These are phyloP conservation scores for Nasalis larvatus DNA, from an alignment of 2,113 vertebrate species.

Conservation along the genomic window DNA sequence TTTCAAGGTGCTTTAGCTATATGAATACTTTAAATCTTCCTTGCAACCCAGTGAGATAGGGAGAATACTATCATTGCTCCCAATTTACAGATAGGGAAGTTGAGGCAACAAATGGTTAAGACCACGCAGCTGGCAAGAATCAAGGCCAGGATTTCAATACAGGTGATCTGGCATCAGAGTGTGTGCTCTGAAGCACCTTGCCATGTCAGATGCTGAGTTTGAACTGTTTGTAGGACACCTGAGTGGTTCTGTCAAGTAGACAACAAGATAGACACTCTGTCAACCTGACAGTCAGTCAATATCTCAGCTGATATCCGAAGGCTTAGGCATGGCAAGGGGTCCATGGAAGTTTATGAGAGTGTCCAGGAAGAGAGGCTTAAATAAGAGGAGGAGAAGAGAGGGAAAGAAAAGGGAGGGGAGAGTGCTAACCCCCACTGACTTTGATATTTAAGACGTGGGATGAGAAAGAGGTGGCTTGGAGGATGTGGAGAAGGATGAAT, in stretches of 20 bases:
- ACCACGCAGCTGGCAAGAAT: neutral
- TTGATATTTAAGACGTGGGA: accelerated
- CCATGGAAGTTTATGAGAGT: accelerated
- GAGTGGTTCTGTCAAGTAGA: accelerated
- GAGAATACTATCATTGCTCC: too few species aligned
- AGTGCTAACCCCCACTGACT: too few species aligned
- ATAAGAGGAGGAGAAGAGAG: neutral
- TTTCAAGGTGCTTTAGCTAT: too few species aligned
- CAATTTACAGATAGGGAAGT: neutral
- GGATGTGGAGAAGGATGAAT: neutral
- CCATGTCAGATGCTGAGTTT: too few species aligned
- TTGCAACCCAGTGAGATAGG: accelerated
- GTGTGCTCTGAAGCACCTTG: neutral
- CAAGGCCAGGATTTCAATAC: neutral
- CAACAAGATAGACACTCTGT: neutral
- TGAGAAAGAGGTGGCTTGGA: neutral
- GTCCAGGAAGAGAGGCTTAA: neutral
- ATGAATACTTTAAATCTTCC: neutral
- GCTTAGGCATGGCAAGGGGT: accelerated
- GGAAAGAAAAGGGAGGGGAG: neutral
- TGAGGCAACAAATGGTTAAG: neutral
- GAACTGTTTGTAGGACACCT: neutral
- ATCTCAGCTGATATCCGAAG: neutral
- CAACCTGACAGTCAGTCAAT: neutral
- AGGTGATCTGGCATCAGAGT: neutral